Evolutionary conservation across 1,140 invertebrate species (phyloP), one percentile per base, ranked within the genome.

Genomic region (Cyclina sinensis): DNA sequence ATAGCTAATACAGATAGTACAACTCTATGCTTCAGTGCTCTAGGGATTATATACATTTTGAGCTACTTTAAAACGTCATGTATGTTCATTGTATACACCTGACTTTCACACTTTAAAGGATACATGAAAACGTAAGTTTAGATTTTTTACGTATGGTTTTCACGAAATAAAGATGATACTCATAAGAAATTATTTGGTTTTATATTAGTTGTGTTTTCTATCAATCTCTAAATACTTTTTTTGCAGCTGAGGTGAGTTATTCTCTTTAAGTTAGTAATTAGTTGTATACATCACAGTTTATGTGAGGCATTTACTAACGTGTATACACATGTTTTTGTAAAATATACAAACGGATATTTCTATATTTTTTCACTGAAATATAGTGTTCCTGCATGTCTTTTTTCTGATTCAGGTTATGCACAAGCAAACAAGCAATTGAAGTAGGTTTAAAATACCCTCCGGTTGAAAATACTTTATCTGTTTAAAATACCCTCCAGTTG

Each of bases 51-150:
- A 70, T 70, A 37, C 24, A 70, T 37, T n/a, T 70, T 37, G 30
- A 70, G 65, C 65, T 37, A 39, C 65, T 35, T 70, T 70, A 35
- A 37, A n/a, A 62, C 14, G 32, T 70, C 37, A 70, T 37, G 32
- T 70, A 70, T 18, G 65, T 70, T 21, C 57, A 5, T 70, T 70
- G 32, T 70, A 37, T 21, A 70, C 65, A 27, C 65, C 65, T 70
- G 3, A 4, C 32, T 35, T 37, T 35, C 37, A 65, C 30, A 65
- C 59, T 30, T 27, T 30, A 16, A 30, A 65, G 59, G 59, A 65
- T 65, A 65, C 59, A 35, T 65, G 27, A 65, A 24, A 27, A 65
- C 24, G 59, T 65, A 30, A 7, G 59, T 65, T 30, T 7, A 12
- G n/a, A 65, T 5, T 21, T 18, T 65, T 65, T 65, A 65, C 27